Evolutionary conservation across 1,140 invertebrate genomes (phyloP).

Genomic region (Bombus huntii): DNA sequence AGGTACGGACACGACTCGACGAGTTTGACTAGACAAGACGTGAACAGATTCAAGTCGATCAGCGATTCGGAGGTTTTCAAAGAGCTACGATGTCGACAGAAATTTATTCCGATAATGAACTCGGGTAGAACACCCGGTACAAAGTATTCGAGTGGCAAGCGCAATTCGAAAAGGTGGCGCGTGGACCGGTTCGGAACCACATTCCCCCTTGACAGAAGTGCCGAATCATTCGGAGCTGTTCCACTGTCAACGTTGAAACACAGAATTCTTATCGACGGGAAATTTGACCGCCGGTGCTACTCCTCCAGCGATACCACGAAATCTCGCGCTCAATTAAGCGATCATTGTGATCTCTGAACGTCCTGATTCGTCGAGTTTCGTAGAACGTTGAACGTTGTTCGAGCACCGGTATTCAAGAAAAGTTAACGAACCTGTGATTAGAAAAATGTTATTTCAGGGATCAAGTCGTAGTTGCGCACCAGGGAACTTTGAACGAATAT

Average conservation of each 20-base stretch:
- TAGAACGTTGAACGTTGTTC: not conserved
- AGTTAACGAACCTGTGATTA: not conserved
- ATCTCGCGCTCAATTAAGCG: slow-evolving; percentile 65
- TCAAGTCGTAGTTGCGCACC: too few relatives aligned
- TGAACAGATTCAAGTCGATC: not conserved
- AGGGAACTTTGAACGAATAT: not conserved
- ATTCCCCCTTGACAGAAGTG: slow-evolving; percentile 60
- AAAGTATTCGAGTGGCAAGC: slow-evolving; percentile 1
- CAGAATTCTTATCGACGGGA: slow-evolving; percentile 54
- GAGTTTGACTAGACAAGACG: not conserved
- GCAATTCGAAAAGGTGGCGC: slow-evolving; percentile 41
- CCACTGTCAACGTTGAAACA: slow-evolving; percentile 67
- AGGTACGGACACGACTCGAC: not conserved
- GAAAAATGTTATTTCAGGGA: not conserved
- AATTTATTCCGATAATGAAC: slow-evolving; percentile 39
- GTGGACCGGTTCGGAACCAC: slow-evolving; percentile 61
- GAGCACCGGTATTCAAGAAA: not conserved
- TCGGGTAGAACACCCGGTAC: slow-evolving; percentile 44
- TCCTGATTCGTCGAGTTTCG: slow-evolving; percentile 10
- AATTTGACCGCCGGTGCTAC: slow-evolving; percentile 12
- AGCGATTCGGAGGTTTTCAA: too few relatives aligned
- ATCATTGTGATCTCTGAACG: slow-evolving; percentile 55
- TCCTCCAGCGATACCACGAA: slow-evolving; percentile 40
- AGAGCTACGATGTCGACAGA: not conserved
- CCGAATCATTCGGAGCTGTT: slow-evolving; percentile 61